Conservation (phyloP, 2,888 invertebrate genomes). For the Matsumyia berberina region DNA sequence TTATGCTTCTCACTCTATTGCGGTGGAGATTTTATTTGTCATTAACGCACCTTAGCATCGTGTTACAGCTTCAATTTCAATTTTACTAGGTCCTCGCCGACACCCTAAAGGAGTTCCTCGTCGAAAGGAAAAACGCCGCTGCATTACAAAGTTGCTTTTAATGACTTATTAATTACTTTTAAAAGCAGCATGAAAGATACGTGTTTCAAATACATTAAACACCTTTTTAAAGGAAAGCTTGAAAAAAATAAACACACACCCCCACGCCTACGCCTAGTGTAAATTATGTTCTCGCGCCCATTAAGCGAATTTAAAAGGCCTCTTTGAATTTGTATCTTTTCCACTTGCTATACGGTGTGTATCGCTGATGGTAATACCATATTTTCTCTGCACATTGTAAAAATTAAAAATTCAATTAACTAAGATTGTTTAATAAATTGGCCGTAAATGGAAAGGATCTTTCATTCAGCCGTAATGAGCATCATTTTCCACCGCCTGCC, state of each 20-base stretch:
- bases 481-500: background rate
- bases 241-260: conserved; percentile 15
- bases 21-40: background rate
- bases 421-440: conserved; percentile 65
- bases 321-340: conserved; percentile 16
- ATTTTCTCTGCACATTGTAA: conserved; percentile 43
- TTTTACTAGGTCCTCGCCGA: background rate
- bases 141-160: conserved; percentile 11
- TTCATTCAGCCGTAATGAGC: conserved; percentile 56
- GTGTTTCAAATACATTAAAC: conserved; percentile 36
- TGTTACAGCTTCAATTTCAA: background rate
- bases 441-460: conserved; percentile 53
- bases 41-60: conserved; percentile 2
- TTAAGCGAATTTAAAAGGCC: conserved; percentile 43
- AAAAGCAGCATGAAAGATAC: conserved; percentile 21
- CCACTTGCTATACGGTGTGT: conserved; percentile 1
- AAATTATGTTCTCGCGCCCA: conserved; percentile 25
- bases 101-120: background rate
- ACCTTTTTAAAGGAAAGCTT: conserved; percentile 8
- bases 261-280: background rate
- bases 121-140: background rate
- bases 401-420: conserved; percentile 71
- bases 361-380: conserved; percentile 29
- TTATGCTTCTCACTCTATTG: background rate
- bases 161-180: conserved; percentile 41